These are phyloP conservation scores for Parnassius smintheus DNA, from an alignment of 2,888 invertebrate species.

Conservation along the genomic window DNA sequence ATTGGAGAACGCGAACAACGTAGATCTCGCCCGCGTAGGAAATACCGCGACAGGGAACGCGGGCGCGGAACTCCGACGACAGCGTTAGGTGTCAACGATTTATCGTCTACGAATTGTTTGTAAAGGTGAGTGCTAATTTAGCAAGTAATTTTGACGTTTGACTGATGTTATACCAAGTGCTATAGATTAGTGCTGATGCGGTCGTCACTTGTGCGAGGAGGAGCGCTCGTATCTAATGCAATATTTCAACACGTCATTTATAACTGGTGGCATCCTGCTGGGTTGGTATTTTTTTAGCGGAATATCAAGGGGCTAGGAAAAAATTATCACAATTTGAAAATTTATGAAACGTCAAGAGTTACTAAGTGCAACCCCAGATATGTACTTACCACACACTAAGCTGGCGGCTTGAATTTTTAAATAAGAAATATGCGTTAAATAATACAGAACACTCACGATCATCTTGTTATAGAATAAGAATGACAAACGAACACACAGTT, in stretches of 20 bases:
- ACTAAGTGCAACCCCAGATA: too few relatives aligned
- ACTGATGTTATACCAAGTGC: constrained; percentile 19
- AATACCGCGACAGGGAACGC: constrained; percentile 21
- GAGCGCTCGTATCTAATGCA: background rate
- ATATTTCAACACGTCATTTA: constrained; percentile 14
- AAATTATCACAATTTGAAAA: too few relatives aligned
- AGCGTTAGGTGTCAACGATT: constrained; percentile 56
- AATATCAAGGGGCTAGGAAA: too few relatives aligned
- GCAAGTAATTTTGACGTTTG: constrained; percentile 22
- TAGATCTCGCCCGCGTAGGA: constrained; percentile 28
- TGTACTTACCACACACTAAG: too few relatives aligned
- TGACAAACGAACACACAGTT: too few relatives aligned
- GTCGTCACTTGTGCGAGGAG: background rate
- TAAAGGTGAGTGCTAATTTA: constrained; percentile 59
- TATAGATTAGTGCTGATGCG: constrained; percentile 12
- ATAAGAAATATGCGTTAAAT: too few relatives aligned
- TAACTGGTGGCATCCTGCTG: background rate
- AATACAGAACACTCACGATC: too few relatives aligned
- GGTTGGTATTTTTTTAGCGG: background rate
- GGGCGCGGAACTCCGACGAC: constrained; percentile 42
- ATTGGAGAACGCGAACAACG: constrained; percentile 26
- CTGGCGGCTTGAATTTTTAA: too few relatives aligned
- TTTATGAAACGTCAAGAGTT: too few relatives aligned
- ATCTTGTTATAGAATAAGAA: too few relatives aligned
- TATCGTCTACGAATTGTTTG: constrained; percentile 59